Percentiles rank a stretch among this genome's conserved stretches.
Evolutionary conservation across 2,113 vertebrate genomes (phyloP).

Genomic region (Psittacus erithacus): DNA sequence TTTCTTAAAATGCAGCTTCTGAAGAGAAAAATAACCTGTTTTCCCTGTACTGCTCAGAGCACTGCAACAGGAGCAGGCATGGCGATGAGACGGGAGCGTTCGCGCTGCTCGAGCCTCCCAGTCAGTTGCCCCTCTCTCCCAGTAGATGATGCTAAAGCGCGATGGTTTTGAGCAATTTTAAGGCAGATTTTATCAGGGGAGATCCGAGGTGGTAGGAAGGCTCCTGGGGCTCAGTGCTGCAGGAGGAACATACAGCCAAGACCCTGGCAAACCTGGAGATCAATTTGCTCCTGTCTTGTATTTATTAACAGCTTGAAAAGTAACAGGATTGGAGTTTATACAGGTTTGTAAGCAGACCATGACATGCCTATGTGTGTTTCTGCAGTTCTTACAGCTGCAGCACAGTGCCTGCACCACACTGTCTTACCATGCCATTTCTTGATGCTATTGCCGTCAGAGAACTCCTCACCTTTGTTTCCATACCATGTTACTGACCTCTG

Average conservation of each 20-base stretch:
- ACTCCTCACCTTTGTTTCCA: background rate
- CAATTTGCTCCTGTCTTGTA: background rate
- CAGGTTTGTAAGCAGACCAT: background rate
- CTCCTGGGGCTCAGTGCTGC: background rate
- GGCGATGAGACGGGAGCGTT: background rate
- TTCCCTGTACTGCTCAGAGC: background rate
- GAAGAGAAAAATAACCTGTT: background rate
- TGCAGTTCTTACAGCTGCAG: background rate
- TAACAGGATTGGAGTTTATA: background rate
- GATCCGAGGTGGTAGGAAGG: background rate
- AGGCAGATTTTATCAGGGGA: slow-evolving; percentile 1
- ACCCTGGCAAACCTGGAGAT: background rate
- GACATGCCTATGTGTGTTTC: background rate
- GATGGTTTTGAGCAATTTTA: background rate
- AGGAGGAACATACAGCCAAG: background rate
- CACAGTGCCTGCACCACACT: background rate
- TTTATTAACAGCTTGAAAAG: background rate
- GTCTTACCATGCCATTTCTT: background rate
- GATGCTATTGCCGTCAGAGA: background rate
- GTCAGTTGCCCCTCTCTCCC: slow-evolving; percentile 63
- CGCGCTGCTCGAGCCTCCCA: background rate
- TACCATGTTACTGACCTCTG: background rate
- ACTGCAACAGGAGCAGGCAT: background rate
- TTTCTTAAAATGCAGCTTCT: background rate
- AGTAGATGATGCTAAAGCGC: slow-evolving; percentile 34